Conservation (phyloP, 2,113 vertebrate genomes). For the Alexandromys fortis region DNA sequence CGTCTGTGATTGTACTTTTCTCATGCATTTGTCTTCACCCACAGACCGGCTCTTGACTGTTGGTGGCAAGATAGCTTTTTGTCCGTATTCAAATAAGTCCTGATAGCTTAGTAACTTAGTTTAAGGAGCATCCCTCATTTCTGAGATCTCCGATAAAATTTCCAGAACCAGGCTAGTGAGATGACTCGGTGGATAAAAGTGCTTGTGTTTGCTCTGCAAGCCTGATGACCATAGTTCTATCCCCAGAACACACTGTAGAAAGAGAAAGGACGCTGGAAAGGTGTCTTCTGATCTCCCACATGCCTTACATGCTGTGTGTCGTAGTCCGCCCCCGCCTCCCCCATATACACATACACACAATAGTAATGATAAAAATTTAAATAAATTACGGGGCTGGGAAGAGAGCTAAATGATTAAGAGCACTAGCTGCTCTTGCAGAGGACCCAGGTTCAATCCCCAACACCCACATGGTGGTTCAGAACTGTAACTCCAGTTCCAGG, state of each 20-base stretch:
- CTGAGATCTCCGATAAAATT: not conserved
- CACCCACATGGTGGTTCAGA: not conserved
- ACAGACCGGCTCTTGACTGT: not conserved
- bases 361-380: not conserved
- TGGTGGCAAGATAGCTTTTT: not conserved
- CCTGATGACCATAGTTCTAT: not conserved
- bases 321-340: rapidly evolving
- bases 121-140: not conserved
- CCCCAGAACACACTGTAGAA: not conserved
- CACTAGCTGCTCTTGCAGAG: not conserved
- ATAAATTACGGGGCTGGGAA: not conserved
- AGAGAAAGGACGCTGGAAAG: not conserved
- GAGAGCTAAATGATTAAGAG: not conserved
- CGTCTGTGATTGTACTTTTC: not conserved
- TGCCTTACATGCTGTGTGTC: not conserved
- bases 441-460: not conserved
- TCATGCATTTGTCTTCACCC: not conserved
- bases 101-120: not conserved
- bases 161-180: not conserved
- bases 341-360: not conserved
- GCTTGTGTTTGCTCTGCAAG: not conserved
- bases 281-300: not conserved
- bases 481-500: not conserved
- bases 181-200: not conserved
- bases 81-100: not conserved